Conservation (phyloP, 2,113 vertebrate genomes). For the Acrocephalus arundinaceus region DNA sequence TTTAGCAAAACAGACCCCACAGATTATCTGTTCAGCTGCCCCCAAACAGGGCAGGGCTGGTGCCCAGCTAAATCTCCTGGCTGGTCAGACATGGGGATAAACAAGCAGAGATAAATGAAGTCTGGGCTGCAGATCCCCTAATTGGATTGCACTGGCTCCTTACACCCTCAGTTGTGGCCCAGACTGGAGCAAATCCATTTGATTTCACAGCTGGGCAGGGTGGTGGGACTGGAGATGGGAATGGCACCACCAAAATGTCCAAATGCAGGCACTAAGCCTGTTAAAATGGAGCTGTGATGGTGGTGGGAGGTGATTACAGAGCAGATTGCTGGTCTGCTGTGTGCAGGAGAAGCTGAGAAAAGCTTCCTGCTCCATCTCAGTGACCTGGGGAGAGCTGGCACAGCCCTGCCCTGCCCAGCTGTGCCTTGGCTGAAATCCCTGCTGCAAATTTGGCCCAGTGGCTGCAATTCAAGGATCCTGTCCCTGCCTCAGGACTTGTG, state of each 20-base stretch:
- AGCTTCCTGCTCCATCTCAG: background rate
- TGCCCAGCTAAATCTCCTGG: slow-evolving; percentile 30
- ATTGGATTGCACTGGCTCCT: slow-evolving; percentile 60
- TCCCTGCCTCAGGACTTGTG: background rate
- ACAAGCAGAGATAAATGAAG: slow-evolving; percentile 36
- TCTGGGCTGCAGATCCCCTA: slow-evolving; percentile 52
- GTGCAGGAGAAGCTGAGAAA: background rate
- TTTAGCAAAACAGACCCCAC: slow-evolving; percentile 40
- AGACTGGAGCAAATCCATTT: slow-evolving; percentile 50
- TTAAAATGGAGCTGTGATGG: background rate
- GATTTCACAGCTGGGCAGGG: background rate
- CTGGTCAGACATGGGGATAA: slow-evolving; percentile 51
- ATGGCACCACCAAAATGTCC: background rate
- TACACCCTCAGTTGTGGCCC: slow-evolving; percentile 15
- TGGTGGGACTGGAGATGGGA: background rate
- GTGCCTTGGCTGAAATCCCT: background rate
- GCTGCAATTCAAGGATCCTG: background rate
- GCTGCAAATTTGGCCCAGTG: background rate
- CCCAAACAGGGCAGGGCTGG: background rate
- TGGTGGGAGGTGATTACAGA: background rate
- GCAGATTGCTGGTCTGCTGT: background rate
- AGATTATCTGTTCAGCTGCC: slow-evolving; percentile 30
- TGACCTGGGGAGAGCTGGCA: background rate
- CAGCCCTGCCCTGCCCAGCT: background rate
- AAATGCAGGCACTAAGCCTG: background rate